Evolutionary conservation across 2,888 invertebrate genomes (phyloP), one percentile per base, ranked within the genome.

Genomic region (Endotricha flammealis): DNA sequence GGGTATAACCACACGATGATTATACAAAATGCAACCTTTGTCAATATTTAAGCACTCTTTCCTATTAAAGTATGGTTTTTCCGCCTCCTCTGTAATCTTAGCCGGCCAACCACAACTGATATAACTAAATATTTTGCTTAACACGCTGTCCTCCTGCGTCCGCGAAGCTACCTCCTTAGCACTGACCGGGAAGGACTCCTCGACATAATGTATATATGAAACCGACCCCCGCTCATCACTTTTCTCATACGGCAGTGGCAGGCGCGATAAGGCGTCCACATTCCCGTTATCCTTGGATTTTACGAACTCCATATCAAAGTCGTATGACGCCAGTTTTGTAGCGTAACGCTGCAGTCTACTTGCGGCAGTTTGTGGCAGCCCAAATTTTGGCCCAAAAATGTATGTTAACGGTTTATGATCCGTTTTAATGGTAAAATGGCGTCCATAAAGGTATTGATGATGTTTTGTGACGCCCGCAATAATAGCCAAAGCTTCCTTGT

Each of bases 311-410:
- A 55, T 42, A 1, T 41, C 28, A 32, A 48, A 54, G 29, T 59
- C 44, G 39, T 71, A 76, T 2, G 50, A 63, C 2, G 64, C 50
- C 16, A 77, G 40, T 2, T 48, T 43, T 11, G 48, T 31, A 12
- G 67, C 64, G 52, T 56, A 70, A 25, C 56, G 41, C 46, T 54
- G 64, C 42, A 63, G 46, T 23, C 57, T 44, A 29, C 57, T 54
- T 5, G 67, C 55, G 14, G 63, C 59, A 14, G 58, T 46, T n/a
- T 33, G 45, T 29, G n/a, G n/a, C n/a, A n/a, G n/a, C n/a, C n/a
- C n/a, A n/a, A n/a, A n/a, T n/a, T n/a, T n/a, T n/a, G n/a, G n/a
- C n/a, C n/a, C n/a, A n/a, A n/a, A n/a, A n/a, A n/a, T n/a, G n/a
- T n/a, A n/a, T n/a, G n/a, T n/a, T n/a, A n/a, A n/a, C n/a, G n/a